Conservation (phyloP, 2,797 vertebrate genomes). For the Enteromius trimaculatus region DNA sequence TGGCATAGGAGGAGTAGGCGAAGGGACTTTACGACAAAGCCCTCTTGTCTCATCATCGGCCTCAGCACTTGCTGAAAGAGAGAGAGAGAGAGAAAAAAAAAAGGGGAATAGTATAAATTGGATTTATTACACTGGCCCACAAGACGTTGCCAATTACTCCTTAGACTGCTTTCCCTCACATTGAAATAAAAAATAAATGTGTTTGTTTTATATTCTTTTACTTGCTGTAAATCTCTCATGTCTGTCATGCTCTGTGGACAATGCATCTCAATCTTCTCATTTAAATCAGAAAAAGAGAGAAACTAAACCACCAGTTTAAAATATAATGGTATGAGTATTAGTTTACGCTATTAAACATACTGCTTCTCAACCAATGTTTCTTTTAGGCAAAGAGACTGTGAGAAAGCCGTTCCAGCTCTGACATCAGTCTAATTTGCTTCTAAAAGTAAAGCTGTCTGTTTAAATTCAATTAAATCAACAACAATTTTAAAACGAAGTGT, state of each 20-base stretch:
- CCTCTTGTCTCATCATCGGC: conserved; percentile 71
- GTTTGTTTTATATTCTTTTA: neutral
- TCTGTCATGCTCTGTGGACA: neutral
- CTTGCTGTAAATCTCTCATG: neutral
- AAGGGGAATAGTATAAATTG: neutral
- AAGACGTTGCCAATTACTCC: neutral
- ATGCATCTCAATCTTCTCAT: neutral
- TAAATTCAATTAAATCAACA: too few relatives aligned
- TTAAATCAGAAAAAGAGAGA: neutral
- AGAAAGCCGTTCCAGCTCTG: neutral
- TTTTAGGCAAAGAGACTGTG: neutral
- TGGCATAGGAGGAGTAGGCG: rapidly evolving
- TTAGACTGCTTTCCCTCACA: too few relatives aligned
- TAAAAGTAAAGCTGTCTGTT: neutral
- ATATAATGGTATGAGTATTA: neutral
- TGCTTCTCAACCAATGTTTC: neutral
- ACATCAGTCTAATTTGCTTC: neutral
- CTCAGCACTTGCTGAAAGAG: conserved; percentile 72
- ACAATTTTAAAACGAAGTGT: neutral
- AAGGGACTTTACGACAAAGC: neutral
- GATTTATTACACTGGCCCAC: neutral
- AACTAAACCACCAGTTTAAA: neutral
- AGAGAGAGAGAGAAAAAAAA: neutral
- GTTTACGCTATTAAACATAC: neutral
- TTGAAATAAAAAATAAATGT: neutral